Evolutionary conservation across 1,140 invertebrate genomes (phyloP).

Genomic region (Maconellicoccus hirsutus): DNA sequence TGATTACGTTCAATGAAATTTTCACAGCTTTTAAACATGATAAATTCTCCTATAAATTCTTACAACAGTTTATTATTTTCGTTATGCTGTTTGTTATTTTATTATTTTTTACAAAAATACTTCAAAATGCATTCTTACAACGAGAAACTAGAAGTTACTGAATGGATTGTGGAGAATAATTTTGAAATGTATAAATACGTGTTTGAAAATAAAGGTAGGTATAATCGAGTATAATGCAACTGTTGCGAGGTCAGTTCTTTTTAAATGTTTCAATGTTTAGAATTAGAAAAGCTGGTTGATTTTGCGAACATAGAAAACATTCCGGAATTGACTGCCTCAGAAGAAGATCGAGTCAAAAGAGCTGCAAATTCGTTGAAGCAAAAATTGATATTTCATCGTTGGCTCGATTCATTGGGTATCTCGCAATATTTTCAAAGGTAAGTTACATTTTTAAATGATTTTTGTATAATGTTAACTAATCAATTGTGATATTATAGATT

Average conservation of each 20-base stretch:
- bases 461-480: neutral
- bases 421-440: constrained; percentile 63
- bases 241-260: neutral
- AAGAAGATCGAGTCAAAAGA: constrained; percentile 62
- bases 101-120: neutral
- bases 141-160: neutral
- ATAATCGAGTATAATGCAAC: neutral
- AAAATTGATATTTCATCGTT: constrained; percentile 63
- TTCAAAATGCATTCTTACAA: constrained; percentile 1
- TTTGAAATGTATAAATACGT: neutral
- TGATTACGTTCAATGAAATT: too few relatives aligned
- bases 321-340: constrained; percentile 61
- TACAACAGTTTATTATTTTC: neutral
- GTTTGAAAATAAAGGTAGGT: constrained; percentile 1
- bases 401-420: constrained; percentile 59
- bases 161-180: constrained; percentile 9
- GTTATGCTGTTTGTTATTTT: neutral
- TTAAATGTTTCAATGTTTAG: constrained; percentile 37
- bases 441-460: constrained; percentile 27
- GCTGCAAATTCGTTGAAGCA: constrained; percentile 64
- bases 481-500: constrained; percentile 40
- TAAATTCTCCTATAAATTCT: neutral
- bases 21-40: neutral
- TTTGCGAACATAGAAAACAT: constrained; percentile 54
- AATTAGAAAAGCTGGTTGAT: constrained; percentile 65